These are phyloP conservation scores for Agrochola litura DNA, from an alignment of 2,888 invertebrate genomes.

Conservation along the genomic window DNA sequence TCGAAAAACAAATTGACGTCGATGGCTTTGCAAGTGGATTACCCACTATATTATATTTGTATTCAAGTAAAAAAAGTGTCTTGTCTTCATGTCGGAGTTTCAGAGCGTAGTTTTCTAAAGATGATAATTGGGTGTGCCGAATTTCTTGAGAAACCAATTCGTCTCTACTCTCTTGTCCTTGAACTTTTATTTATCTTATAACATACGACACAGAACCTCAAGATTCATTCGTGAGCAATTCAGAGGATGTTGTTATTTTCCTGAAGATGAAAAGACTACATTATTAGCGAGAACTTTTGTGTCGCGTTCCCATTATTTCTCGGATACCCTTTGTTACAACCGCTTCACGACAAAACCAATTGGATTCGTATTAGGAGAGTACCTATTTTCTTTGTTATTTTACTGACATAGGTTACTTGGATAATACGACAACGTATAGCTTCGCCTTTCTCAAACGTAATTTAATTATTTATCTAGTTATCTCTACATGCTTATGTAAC, in stretches of 20 bases:
- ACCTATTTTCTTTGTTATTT: slow-evolving; percentile 44
- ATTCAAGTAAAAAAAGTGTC: not conserved
- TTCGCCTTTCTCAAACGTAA: slow-evolving; percentile 6
- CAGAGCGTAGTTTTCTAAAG: not conserved
- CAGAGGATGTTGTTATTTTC: slow-evolving; percentile 24
- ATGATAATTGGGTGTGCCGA: slow-evolving; percentile 14
- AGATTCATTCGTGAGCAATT: slow-evolving; percentile 40
- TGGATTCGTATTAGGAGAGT: slow-evolving; percentile 33
- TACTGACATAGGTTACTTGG: slow-evolving; percentile 13
- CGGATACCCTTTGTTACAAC: slow-evolving; percentile 44
- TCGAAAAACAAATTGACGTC: not conserved
- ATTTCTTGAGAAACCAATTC: slow-evolving; percentile 15
- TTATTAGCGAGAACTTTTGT: slow-evolving; percentile 52
- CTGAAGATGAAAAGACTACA: slow-evolving; percentile 43
- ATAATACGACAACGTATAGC: slow-evolving; percentile 26
- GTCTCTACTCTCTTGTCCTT: slow-evolving; percentile 15
- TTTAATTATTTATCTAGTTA: slow-evolving; percentile 4
- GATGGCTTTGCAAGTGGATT: not conserved
- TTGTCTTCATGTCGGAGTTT: not conserved
- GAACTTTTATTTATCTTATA: slow-evolving; percentile 29
- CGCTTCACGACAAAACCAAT: slow-evolving; percentile 54
- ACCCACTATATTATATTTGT: not conserved
- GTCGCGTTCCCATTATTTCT: slow-evolving; percentile 49
- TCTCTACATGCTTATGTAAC: slow-evolving; percentile 14
- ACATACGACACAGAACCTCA: slow-evolving; percentile 6